Base-by-base conservation (phyloP, 2,113 vertebrate genomes). In the Xenopus laevis region DNA sequence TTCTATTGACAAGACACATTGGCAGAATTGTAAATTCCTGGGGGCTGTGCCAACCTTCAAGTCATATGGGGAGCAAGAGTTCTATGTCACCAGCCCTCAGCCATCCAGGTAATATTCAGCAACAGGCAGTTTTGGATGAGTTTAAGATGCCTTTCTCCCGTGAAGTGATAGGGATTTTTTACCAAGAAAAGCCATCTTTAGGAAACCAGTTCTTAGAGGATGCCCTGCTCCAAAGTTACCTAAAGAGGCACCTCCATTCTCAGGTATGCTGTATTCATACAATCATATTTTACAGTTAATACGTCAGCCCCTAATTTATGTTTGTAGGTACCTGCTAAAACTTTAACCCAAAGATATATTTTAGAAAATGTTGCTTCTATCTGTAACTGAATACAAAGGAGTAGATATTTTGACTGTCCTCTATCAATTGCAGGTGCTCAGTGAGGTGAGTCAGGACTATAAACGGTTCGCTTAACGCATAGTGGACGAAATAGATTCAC, bases 171-270 rank as follows among this genome's bases (percentile, higher is more conserved):
- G 88, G 90, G 12, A 71, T 65, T 3, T 91, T 94, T 79, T 86
- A 89, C 75, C 89, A 88, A 62, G 86, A 93, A 27, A 83, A 65
- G 21, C 90, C 92, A 0, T 30, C 82, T 61, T 76, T 86, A 30
- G 87, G 87, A 70, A 94, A 90, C 74, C 86, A 23, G 0, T 91
- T 89, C 78, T 66, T 90, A 63, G 90, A 93, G 72, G 93, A 94
- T 62, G 79, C 84, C 61, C 81, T 92, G 71, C 90, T 93, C 50
- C 81, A 13, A 80, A 85, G 81, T 58, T 95, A 94, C 80, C 79
- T 91, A 78, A 86, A 78, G 65, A 81, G 87, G 65, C 84, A 88
- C 73, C 82, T 92, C 27, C 89, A 89, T 1, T 47, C 84, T 5
- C 53, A 92, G 92, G 92, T 92, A 72, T 81, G 85, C 13, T 0